Base-by-base conservation (phyloP, 2,888 invertebrate species). In the Chaitophorus viminalis region DNA sequence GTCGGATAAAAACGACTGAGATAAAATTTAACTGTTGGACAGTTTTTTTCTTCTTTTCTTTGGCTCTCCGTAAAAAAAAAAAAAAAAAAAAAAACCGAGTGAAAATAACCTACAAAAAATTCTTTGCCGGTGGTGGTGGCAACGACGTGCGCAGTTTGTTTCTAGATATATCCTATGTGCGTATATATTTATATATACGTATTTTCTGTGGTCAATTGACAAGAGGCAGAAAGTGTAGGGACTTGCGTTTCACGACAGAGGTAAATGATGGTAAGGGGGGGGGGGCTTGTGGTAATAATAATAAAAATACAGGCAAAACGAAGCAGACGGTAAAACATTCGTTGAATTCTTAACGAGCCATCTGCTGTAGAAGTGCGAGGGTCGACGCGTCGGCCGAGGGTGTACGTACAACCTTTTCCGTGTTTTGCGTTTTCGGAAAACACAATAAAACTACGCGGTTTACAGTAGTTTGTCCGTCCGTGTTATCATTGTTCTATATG, bases 311-410 rank as follows among this genome's bases (percentile, higher is more conserved):
- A 33, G 14, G 25, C 33, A 9, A 65, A 60, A 79, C 36, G 36
- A 36, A 79, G 60, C 60, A 17, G 60, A 79, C 79, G 79, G 60
- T 65, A 65, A 79, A 79, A 79, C 25, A 65, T 79, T 36, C 36
- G 79, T 60, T 65, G 79, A 79, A 79, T 79, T 79, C 65, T 79
- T 79, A 60, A 79, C 60, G 79, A 79, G 60, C 79, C 79, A 79
- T 60, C 79, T 70, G 17, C 70, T 17, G 70, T 17, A 29, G n/a
- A n/a, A n/a, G n/a, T n/a, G n/a, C n/a, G 70, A 29, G 31, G 14
- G 31, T 3, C 70, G 31, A 29, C 11, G 31, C 5, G 31, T 18
- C 60, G 60, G 60, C 2, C 21, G 60, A 25, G 60, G 60, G 60
- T 25, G 60, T 25, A 60, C 5, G 25, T 25, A 25, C 0, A 14